phyloP scores from a whole-genome alignment of 2,888 invertebrate species.

The Bellardia bayeri region DNA sequence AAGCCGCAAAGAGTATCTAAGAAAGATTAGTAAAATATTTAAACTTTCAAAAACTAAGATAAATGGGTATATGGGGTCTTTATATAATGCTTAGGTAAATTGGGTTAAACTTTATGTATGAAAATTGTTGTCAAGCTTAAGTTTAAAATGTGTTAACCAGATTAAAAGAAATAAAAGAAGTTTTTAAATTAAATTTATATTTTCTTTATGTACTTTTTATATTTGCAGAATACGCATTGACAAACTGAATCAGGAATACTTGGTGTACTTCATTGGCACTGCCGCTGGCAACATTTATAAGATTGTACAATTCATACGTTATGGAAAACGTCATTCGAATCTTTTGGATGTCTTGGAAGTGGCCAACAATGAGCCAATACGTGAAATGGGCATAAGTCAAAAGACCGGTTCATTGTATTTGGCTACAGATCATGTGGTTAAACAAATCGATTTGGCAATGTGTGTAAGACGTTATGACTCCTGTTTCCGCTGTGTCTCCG shows the following conservation, averaged over 20 bases:
- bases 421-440: conserved; percentile 93
- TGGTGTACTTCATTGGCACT: conserved; percentile 96
- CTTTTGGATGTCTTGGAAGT: conserved; percentile 96
- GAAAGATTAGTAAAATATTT: neutral
- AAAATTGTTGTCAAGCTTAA: neutral
- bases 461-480: conserved; percentile 96
- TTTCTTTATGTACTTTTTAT: conserved; percentile 8
- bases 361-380: conserved; percentile 94
- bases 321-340: conserved; percentile 92
- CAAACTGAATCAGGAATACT: conserved; percentile 88
- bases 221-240: conserved; percentile 84
- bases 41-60: conserved; percentile 2
- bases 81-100: neutral
- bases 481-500: conserved; percentile 95
- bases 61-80: conserved; percentile 1
- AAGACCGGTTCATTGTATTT: conserved; percentile 95
- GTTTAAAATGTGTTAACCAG: neutral
- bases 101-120: conserved; percentile 35
- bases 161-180: neutral
- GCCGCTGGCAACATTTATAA: conserved; percentile 95
- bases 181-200: neutral
- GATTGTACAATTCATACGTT: conserved; percentile 94
- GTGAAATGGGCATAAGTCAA: conserved; percentile 94
- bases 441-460: conserved; percentile 95
- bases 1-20: neutral